Conservation (phyloP, 2,113 vertebrate genomes). For the Felis catus region DNA sequence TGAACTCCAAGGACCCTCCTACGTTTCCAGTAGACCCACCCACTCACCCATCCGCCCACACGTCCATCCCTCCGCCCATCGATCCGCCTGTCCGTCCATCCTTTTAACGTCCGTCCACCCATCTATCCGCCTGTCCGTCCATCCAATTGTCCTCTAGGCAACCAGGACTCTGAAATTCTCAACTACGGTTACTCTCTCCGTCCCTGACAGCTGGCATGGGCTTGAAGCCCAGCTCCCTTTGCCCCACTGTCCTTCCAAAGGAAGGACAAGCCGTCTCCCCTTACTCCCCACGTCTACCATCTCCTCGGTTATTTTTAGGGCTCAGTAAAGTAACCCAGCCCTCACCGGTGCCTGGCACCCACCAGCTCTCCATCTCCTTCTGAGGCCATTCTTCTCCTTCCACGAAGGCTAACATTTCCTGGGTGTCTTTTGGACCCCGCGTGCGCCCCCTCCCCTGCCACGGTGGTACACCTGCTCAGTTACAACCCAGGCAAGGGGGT, state of each 20-base stretch:
- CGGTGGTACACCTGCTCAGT: fast-evolving
- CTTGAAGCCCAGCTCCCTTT: neutral
- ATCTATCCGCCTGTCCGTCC: fast-evolving
- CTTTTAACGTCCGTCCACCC: no score
- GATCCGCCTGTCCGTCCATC: fast-evolving
- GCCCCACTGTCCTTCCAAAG: neutral
- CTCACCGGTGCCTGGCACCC: fast-evolving
- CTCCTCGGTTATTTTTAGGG: neutral
- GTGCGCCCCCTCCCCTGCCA: fast-evolving
- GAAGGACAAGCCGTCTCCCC: neutral
- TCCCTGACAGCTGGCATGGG: neutral
- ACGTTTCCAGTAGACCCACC: neutral
- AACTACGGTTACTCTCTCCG: fast-evolving
- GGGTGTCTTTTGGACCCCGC: neutral
- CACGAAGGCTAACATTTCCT: fast-evolving
- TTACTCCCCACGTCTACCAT: fast-evolving
- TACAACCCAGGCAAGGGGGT: no score
- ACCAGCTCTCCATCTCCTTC: neutral
- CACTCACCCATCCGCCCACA: fast-evolving
- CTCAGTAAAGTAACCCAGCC: neutral
- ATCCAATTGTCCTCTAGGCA: neutral
- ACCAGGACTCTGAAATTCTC: neutral
- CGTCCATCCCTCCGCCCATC: fast-evolving
- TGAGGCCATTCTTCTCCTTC: neutral
- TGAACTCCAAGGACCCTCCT: neutral